These are phyloP conservation scores for Temnothorax ravouxi DNA, from an alignment of 2,888 invertebrate genomes.

Conservation along the genomic window DNA sequence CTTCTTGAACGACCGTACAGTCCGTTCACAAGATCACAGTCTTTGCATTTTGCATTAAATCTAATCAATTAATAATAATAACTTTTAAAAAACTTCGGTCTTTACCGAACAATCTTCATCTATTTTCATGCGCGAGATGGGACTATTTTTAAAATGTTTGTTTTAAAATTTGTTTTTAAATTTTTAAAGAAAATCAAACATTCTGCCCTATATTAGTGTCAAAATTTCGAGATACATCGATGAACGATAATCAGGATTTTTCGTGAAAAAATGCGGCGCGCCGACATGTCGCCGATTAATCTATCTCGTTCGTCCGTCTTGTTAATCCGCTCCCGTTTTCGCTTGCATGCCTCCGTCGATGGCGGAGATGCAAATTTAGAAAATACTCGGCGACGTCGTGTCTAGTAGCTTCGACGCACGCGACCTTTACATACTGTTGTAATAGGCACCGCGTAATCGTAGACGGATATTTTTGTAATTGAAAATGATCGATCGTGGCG, in stretches of 20 bases:
- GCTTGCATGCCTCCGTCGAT: conserved; percentile 73
- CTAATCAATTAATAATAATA: background rate
- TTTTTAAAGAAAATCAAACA: background rate
- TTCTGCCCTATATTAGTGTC: background rate
- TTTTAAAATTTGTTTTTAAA: background rate
- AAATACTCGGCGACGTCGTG: conserved; percentile 75
- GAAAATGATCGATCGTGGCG: conserved; percentile 69
- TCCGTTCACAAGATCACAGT: background rate
- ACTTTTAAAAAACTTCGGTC: background rate
- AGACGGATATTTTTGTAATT: conserved; percentile 72
- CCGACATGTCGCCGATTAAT: conserved; percentile 69
- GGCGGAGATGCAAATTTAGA: conserved; percentile 73
- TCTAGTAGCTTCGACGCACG: conserved; percentile 71
- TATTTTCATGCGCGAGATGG: background rate
- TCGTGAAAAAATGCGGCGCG: conserved; percentile 62
- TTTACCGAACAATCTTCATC: background rate
- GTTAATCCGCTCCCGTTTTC: conserved; percentile 56
- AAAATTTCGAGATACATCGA: background rate
- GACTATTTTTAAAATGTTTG: background rate
- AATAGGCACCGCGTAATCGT: conserved; percentile 37
- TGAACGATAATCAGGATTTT: background rate
- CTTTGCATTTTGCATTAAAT: conserved; percentile 5
- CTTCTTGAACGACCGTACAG: background rate
- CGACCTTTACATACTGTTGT: conserved; percentile 61
- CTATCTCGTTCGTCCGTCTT: conserved; percentile 36